phyloP scores from a whole-genome alignment of 2,888 invertebrate genomes.

The Leuctra nigra region DNA sequence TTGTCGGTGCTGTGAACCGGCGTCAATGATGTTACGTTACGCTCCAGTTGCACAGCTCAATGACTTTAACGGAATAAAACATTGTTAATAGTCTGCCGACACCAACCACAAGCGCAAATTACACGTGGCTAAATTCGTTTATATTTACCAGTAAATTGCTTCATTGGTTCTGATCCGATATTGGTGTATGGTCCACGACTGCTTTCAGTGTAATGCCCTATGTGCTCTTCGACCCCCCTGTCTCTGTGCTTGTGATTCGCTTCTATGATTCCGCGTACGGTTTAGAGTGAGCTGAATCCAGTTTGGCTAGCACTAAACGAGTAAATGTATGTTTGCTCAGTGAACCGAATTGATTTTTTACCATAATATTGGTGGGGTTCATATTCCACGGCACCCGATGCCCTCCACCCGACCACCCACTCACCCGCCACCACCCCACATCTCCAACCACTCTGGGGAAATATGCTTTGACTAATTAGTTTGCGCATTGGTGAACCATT shows the following conservation, averaged over 20 bases:
- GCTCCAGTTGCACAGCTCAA: neutral
- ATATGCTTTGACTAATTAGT: constrained; percentile 13
- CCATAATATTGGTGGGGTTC: constrained; percentile 8
- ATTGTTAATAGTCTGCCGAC: constrained; percentile 16
- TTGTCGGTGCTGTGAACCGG: too few relatives aligned
- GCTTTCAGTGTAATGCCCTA: too few relatives aligned
- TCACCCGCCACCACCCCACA: too few relatives aligned
- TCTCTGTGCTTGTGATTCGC: too few relatives aligned
- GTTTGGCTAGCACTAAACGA: neutral
- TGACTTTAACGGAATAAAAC: constrained; percentile 15
- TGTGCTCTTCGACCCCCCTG: too few relatives aligned
- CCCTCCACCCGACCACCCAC: too few relatives aligned
- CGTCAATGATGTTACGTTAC: too few relatives aligned
- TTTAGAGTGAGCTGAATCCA: too few relatives aligned
- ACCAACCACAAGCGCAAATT: constrained; percentile 20
- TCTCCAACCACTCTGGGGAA: neutral
- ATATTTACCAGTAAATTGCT: constrained; percentile 12
- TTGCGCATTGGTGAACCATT: constrained; percentile 8
- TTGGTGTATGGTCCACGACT: neutral
- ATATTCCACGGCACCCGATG: neutral
- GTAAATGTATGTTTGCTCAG: neutral
- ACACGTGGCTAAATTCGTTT: constrained; percentile 20
- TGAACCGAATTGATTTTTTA: constrained; percentile 3
- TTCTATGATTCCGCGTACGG: too few relatives aligned
- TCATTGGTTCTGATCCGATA: neutral